A percentile compares a stretch with the other conserved stretches of the same genome.
phyloP scores from a whole-genome alignment of 2,797 vertebrate species.

The Hylomyscus alleni region DNA sequence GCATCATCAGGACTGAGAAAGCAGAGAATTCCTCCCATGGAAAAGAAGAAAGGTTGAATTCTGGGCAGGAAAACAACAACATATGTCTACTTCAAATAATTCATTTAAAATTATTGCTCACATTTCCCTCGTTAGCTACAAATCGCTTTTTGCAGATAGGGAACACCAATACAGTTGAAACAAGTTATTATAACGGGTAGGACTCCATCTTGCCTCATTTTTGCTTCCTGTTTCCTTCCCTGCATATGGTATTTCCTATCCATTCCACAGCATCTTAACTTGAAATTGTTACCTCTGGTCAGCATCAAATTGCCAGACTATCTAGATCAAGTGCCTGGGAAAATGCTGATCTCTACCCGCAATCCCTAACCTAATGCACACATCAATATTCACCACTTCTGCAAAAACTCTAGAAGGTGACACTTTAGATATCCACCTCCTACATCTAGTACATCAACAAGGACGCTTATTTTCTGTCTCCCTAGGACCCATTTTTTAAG shows the following conservation, averaged over 20 bases:
- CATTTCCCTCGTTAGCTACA: background rate
- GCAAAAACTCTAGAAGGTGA: background rate
- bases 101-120: slow-evolving; percentile 43
- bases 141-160: slow-evolving; percentile 20
- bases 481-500: background rate
- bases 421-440: background rate
- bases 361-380: background rate
- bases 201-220: background rate
- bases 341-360: background rate
- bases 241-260: background rate
- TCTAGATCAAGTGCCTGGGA: background rate
- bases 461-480: background rate
- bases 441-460: background rate
- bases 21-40: background rate
- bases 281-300: background rate
- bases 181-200: background rate
- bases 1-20: background rate
- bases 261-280: background rate
- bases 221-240: background rate
- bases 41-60: slow-evolving; percentile 50
- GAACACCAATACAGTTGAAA: background rate
- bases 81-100: background rate
- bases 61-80: background rate
- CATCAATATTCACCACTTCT: background rate
- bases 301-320: background rate